Conservation (phyloP, 2,797 vertebrate genomes). For the Eulemur mongoz region DNA sequence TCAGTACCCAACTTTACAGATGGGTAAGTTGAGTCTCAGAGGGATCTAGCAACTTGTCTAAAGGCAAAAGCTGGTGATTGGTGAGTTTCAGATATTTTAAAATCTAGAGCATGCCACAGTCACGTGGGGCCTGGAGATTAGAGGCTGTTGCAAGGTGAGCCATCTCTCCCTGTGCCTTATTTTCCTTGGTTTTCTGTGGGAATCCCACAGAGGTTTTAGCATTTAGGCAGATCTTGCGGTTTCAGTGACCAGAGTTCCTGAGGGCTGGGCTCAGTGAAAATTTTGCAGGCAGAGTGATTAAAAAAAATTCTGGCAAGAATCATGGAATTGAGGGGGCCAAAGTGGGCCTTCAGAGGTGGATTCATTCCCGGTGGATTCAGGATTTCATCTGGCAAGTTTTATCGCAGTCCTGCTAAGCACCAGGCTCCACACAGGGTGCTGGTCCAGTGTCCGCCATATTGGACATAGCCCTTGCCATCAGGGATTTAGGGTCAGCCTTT, state of each 20-base stretch:
- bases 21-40: background rate
- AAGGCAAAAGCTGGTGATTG: background rate
- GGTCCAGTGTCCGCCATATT: too few relatives aligned
- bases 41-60: background rate
- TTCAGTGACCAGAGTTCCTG: background rate
- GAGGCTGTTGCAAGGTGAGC: background rate
- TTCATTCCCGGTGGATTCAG: background rate
- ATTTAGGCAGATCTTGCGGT: background rate
- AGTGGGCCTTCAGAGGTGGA: background rate
- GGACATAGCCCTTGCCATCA: background rate
- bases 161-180: background rate
- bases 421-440: background rate
- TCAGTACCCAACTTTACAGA: background rate
- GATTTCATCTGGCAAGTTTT: background rate
- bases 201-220: background rate
- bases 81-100: background rate
- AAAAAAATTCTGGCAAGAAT: conserved; percentile 1
- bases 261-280: background rate
- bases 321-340: background rate
- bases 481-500: background rate
- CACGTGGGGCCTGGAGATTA: background rate
- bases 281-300: background rate
- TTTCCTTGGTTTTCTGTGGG: background rate
- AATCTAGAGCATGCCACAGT: background rate
- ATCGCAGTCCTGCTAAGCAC: accelerated